A percentile compares a stretch with the other conserved stretches of the same genome.
These are phyloP conservation scores for Cynoglossus semilaevis DNA, from an alignment of 2,113 vertebrate genomes.

Conservation along the genomic window DNA sequence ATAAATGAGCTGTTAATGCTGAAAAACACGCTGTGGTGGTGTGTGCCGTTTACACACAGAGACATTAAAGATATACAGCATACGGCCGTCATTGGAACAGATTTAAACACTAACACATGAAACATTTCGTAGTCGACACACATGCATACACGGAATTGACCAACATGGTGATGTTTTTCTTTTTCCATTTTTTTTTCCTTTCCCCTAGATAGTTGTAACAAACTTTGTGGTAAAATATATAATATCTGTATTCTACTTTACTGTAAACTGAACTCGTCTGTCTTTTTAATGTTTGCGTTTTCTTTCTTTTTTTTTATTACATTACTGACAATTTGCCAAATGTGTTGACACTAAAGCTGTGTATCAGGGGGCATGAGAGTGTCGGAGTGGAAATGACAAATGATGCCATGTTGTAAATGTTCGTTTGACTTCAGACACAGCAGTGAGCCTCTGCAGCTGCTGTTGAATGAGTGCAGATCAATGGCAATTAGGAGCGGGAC, in stretches of 20 bases:
- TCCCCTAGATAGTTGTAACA: slow-evolving; percentile 90
- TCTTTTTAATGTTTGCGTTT: slow-evolving; percentile 80
- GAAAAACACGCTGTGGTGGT: slow-evolving; percentile 53
- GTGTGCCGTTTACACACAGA: slow-evolving; percentile 43
- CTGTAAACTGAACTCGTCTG: slow-evolving; percentile 77
- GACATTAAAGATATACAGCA: slow-evolving; percentile 13
- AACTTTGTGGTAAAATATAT: slow-evolving; percentile 80
- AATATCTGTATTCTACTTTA: slow-evolving; percentile 72
- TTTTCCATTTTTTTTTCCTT: slow-evolving; percentile 59
- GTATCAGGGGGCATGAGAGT: slow-evolving; percentile 56
- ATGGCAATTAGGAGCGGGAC: too few species aligned
- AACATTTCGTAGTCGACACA: slow-evolving; percentile 21
- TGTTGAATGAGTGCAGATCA: too few species aligned
- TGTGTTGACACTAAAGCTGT: slow-evolving; percentile 77
- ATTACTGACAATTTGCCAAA: slow-evolving; percentile 78
- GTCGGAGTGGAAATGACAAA: slow-evolving; percentile 64
- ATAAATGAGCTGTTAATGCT: slow-evolving; percentile 40
- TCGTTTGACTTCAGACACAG: background rate
- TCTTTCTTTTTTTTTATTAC: slow-evolving; percentile 80
- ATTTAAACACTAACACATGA: slow-evolving; percentile 11
- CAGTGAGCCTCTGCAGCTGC: background rate
- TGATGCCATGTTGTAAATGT: slow-evolving; percentile 47
- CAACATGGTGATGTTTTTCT: slow-evolving; percentile 81
- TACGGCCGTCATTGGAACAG: slow-evolving; percentile 20
- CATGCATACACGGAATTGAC: slow-evolving; percentile 29